Base-by-base conservation (phyloP, 2,888 invertebrate genomes). In the Ernsta delagoae region DNA sequence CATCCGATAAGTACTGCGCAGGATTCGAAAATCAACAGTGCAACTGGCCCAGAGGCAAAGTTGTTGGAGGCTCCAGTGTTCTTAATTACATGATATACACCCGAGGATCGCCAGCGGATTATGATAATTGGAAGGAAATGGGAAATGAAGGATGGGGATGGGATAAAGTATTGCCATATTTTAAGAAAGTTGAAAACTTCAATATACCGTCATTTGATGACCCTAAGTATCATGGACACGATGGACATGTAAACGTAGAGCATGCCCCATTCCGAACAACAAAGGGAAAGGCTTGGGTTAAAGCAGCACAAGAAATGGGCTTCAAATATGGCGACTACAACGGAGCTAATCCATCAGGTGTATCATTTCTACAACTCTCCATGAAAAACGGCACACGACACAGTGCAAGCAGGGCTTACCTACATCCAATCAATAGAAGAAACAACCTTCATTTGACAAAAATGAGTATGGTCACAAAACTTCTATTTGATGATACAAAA, bases 41-140 rank as follows among this genome's bases (percentile, higher is more conserved):
- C 82, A 95, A 96, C 75, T 97, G 96, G 96, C 97, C 97, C 0
- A 90, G 96, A 71, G 98, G 97, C 3, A 97, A 96, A 84, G 96
- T 97, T 0, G 94, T 98, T 80, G 98, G 98, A 5, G 98, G 98
- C 1, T 96, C 96, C 7, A 96, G 96, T 72, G 95, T 96, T 0
- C 89, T 97, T 8, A 98, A 98, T 82, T 96, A 96, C 76, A 97
- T 98, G 97, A 95, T 96, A 77, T 97, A 96, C 78, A 96, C 96
- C 0, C 89, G 97, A 72, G 97, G 96, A 9, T 94, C 95, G 76
- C 92, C 94, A 0, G 86, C 92, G 4, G 97, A 98, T 79, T 98
- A 96, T 82, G 96, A 98, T 78, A 87, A 92, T 4, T 98, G 98
- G 98, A 95, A 95, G 11, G 89, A 89, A 0, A 81, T 95, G 78